Evolutionary conservation across 2,113 vertebrate genomes (phyloP), one percentile per base, ranked within the genome.

Genomic region (Tilapia sparmanii): DNA sequence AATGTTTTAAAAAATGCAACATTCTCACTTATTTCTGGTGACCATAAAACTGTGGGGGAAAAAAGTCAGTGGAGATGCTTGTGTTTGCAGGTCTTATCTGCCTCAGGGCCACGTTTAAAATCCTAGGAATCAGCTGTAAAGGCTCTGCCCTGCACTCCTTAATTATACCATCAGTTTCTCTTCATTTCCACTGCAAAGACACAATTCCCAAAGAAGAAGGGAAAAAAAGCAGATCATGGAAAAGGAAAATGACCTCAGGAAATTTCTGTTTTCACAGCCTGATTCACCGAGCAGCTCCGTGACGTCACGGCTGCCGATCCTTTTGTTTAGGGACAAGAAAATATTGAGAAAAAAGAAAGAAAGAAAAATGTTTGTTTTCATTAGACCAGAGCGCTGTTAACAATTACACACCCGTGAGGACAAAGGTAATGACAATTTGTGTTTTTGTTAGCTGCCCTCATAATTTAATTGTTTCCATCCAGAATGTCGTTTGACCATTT

Each of bases 211-310:
- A 76, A 76, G 24, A 33, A 22, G 16, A 45, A 87, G 91, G 86
- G 90, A 9, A 7, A 29, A 45, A 76, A 76, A 81, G 86, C 80
- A 87, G 89, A 91, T 80, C 47, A 53, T 81, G 54, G 87, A 83
- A 92, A 95, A 90, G 90, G 85, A 95, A 96, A 96, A 96, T 93
- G 89, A 96, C 94, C 93, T 93, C 93, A 95, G 96, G 95, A 96
- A 97, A 96, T 94, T 92, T 83, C 91, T 96, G 93, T 93, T 97
- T 96, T 95, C 86, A 85, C 86, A 96, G 87, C 88, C 88, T 85
- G 90, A 87, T 90, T 93, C 91, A 87, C 87, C 53, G 90, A 94
- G 92, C 90, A 76, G 22, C 91, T 91, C 90, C 35, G 53, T 94
- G 89, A 94, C 95, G 82, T 95, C 92, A 94, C 63, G 40, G 93